Conservation (phyloP, 2,888 invertebrate genomes). For the Eristalinus aeneus region DNA sequence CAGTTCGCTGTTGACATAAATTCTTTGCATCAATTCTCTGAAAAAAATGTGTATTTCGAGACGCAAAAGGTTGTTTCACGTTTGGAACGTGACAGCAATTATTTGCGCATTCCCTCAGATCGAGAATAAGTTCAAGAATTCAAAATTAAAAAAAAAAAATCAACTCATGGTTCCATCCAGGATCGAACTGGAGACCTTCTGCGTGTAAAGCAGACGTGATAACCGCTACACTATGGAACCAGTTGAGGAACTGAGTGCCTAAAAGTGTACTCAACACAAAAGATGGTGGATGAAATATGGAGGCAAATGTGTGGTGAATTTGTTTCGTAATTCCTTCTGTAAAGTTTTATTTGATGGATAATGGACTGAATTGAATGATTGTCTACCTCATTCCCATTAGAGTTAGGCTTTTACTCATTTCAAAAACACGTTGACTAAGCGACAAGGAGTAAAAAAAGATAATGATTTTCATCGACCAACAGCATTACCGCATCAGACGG, state of each 20-base stretch:
- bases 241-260: neutral
- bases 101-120: neutral
- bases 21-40: neutral
- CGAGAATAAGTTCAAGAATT: neutral
- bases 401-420: no score
- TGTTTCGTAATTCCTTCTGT: no score
- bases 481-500: no score
- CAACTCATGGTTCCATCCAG: constrained; percentile 79
- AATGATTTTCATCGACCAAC: no score
- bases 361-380: no score
- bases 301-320: no score
- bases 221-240: constrained; percentile 82
- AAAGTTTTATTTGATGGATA: no score
- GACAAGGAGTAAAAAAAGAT: no score
- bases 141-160: neutral
- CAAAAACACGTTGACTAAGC: no score
- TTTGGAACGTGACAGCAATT: neutral
- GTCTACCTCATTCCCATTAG: no score
- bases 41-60: neutral
- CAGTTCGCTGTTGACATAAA: constrained; percentile 8
- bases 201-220: constrained; percentile 82
- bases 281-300: no score
- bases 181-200: constrained; percentile 82
- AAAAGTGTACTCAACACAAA: neutral
- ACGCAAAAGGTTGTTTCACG: constrained; percentile 15